These are phyloP conservation scores for Microcebus ravelobensis DNA, from an alignment of 2,113 vertebrate genomes.

Conservation along the genomic window DNA sequence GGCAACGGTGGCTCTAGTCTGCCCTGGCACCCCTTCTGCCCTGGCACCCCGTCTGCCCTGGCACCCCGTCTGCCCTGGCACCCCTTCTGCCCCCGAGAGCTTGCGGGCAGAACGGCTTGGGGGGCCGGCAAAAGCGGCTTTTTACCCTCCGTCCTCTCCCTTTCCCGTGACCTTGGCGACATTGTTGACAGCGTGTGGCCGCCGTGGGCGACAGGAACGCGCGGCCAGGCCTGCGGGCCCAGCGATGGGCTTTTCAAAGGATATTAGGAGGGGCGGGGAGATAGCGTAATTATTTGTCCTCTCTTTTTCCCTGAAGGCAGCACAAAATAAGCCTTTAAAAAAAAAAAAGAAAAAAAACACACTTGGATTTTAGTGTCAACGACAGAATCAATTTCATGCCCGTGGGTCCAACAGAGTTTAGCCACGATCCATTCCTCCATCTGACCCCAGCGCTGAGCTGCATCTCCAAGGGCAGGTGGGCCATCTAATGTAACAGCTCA, in stretches of 20 bases:
- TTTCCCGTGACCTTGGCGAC: rapidly evolving
- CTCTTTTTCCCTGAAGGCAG: neutral
- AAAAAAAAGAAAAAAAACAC: neutral
- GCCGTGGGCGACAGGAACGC: rapidly evolving
- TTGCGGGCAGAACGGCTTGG: neutral
- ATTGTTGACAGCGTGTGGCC: rapidly evolving
- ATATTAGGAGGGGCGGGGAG: too few species aligned
- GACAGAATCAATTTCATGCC: neutral
- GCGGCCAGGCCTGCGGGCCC: rapidly evolving
- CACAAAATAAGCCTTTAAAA: neutral
- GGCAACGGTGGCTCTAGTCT: conserved; percentile 86
- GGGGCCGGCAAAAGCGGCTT: neutral
- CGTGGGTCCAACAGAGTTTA: neutral
- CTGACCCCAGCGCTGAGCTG: neutral
- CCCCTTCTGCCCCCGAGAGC: conserved; percentile 79
- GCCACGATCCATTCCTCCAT: neutral
- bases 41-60: conserved; percentile 80
- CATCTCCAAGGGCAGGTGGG: neutral
- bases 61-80: conserved; percentile 86
- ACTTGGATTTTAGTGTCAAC: neutral
- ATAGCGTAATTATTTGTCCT: rapidly evolving
- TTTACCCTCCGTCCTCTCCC: neutral
- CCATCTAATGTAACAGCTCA: rapidly evolving
- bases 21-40: conserved; percentile 81
- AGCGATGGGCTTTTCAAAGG: neutral